These are phyloP conservation scores for Eubasilissa regina DNA, from an alignment of 1,140 invertebrate genomes.

Conservation along the genomic window DNA sequence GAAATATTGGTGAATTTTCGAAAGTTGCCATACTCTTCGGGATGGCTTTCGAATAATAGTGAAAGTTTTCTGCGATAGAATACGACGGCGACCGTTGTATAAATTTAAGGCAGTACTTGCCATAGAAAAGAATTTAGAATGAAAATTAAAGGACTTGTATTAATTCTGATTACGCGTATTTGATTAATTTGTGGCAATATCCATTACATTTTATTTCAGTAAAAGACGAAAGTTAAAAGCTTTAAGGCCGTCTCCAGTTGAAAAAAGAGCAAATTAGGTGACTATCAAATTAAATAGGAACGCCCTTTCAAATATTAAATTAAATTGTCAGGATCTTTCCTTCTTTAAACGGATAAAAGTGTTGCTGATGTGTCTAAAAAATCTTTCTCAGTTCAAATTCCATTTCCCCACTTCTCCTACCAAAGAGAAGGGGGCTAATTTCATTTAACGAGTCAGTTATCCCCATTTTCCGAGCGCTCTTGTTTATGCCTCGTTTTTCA, in stretches of 20 bases:
- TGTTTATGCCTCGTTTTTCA: conserved; percentile 45
- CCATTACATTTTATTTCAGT: conserved; percentile 20
- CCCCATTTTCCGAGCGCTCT: conserved; percentile 50
- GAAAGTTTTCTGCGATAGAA: no score
- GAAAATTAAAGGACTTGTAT: no score
- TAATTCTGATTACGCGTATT: neutral
- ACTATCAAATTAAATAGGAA: conserved; percentile 36
- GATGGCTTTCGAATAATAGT: no score
- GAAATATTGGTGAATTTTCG: no score
- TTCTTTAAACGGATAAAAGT: conserved; percentile 45
- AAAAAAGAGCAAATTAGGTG: conserved; percentile 41
- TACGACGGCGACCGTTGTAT: no score
- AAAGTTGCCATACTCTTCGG: no score
- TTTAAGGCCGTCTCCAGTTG: neutral
- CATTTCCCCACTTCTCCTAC: conserved; percentile 19
- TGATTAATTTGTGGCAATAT: conserved; percentile 27
- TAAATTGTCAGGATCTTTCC: conserved; percentile 31
- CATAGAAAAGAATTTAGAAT: no score
- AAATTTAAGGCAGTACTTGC: no score
- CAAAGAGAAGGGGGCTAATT: conserved; percentile 54
- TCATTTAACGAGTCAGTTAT: conserved; percentile 61
- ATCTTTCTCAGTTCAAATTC: conserved; percentile 40
- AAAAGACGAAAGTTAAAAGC: conserved; percentile 20
- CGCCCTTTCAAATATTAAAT: conserved; percentile 43
- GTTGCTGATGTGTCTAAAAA: conserved; percentile 39